Evolutionary conservation across 1,140 invertebrate species (phyloP).

Genomic region (Cyrtorhinus lividipennis): DNA sequence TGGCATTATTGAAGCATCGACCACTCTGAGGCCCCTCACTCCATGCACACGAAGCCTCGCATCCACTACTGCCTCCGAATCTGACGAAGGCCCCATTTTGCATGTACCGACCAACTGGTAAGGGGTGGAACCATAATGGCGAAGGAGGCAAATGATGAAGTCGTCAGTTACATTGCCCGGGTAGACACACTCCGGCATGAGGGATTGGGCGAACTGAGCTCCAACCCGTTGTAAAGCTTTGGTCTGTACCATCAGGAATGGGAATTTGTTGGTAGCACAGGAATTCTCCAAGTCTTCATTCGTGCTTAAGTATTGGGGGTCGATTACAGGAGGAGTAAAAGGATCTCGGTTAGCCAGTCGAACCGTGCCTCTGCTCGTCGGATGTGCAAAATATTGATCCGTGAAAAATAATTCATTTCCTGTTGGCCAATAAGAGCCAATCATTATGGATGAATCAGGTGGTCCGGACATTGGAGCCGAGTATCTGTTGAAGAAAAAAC

Average conservation of each 20-base stretch:
- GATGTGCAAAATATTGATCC: constrained; percentile 49
- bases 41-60: constrained; percentile 26
- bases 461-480: constrained; percentile 14
- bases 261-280: constrained; percentile 24
- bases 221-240: constrained; percentile 37
- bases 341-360: constrained; percentile 39
- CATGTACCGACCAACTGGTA: constrained; percentile 64
- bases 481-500: not conserved
- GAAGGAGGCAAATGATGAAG: constrained; percentile 30
- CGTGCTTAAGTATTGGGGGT: constrained; percentile 46
- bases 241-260: constrained; percentile 1
- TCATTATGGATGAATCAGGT: constrained; percentile 31
- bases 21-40: constrained; percentile 27
- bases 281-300: constrained; percentile 34
- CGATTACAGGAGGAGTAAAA: constrained; percentile 43
- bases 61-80: constrained; percentile 71
- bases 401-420: constrained; percentile 34
- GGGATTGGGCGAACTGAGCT: not conserved
- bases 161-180: not conserved
- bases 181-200: not conserved
- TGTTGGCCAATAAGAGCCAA: constrained; percentile 24
- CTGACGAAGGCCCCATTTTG: constrained; percentile 42
- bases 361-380: constrained; percentile 53
- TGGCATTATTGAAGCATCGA: constrained; percentile 34
- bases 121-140: constrained; percentile 37